phyloP scores from a whole-genome alignment of 2,113 vertebrate genomes.

The Pelodiscus sinensis region DNA sequence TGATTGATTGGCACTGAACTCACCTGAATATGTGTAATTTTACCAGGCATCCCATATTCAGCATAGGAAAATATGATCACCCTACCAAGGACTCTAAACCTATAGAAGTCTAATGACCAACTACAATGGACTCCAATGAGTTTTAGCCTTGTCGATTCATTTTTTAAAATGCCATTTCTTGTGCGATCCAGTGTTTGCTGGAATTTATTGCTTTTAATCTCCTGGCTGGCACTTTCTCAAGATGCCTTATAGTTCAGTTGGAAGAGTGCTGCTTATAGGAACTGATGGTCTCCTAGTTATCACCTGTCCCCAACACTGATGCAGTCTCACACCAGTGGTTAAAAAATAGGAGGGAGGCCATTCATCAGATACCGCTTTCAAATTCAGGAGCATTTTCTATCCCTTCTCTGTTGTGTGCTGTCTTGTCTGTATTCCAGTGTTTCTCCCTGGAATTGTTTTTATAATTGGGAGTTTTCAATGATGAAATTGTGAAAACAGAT shows the following conservation, averaged over 20 bases:
- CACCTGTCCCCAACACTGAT: not conserved
- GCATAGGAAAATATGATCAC: no score
- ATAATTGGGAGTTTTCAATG: not conserved
- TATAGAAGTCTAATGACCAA: slow-evolving; percentile 12
- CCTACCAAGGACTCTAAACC: not conserved
- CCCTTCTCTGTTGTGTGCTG: not conserved
- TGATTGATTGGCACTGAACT: no score
- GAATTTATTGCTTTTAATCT: not conserved
- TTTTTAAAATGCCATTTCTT: slow-evolving; percentile 25
- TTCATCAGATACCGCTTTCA: not conserved
- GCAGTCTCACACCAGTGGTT: not conserved
- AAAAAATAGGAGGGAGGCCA: accelerated
- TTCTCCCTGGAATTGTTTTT: not conserved
- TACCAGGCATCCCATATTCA: no score
- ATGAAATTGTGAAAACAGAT: not conserved
- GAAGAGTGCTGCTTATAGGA: not conserved
- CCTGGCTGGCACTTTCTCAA: not conserved
- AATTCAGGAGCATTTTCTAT: not conserved
- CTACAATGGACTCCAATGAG: not conserved
- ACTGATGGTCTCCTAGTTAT: not conserved
- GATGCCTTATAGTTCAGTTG: not conserved
- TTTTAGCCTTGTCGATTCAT: slow-evolving; percentile 42
- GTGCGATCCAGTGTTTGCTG: not conserved
- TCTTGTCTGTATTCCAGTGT: accelerated
- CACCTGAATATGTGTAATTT: no score